Evolutionary conservation across 2,797 vertebrate species (phyloP).

Genomic region (Pyrocephalus nanus): DNA sequence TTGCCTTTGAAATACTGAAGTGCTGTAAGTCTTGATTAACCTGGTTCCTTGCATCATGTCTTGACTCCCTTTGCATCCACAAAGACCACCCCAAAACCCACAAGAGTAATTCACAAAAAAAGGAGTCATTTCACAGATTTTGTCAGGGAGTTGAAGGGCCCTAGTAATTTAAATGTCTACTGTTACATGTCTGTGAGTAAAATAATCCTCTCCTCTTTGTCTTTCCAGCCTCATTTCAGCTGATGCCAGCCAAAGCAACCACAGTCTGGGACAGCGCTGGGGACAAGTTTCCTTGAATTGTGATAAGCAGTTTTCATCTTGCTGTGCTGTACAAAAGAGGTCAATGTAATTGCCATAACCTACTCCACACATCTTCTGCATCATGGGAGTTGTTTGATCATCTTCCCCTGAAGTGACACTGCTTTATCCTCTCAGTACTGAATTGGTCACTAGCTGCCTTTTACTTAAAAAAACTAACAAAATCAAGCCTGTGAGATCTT

Average conservation of each 20-base stretch:
- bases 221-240: not conserved
- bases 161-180: not conserved
- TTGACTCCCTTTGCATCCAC: not conserved
- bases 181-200: not conserved
- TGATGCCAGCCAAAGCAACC: not conserved
- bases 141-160: not conserved
- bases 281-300: not conserved
- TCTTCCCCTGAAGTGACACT: not conserved
- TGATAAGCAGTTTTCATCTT: not conserved
- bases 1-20: not conserved
- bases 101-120: not conserved
- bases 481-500: not conserved
- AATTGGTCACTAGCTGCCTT: not conserved
- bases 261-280: not conserved
- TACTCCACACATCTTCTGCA: not conserved
- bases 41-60: not conserved
- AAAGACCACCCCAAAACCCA: not conserved
- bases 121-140: not conserved
- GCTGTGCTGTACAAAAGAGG: not conserved
- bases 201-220: not conserved
- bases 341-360: not conserved
- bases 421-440: not conserved
- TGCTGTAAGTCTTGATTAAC: not conserved
- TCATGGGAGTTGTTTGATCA: not conserved
- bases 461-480: not conserved